Evolutionary conservation across 2,113 vertebrate genomes (phyloP).

Genomic region (Chaenogobius annularis): DNA sequence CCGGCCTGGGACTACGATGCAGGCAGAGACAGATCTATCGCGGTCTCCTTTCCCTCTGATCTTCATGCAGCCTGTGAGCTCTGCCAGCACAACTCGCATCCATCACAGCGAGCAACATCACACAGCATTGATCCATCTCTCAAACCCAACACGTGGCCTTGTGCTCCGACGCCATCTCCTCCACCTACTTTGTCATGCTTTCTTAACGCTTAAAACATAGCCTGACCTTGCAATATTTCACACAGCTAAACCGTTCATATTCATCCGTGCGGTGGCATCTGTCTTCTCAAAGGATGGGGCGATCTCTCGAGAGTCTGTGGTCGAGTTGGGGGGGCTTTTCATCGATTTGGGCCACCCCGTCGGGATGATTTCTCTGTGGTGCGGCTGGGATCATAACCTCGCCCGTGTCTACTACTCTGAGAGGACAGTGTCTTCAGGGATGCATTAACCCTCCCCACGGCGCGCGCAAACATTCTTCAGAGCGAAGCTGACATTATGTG

Average conservation of each 20-base stretch:
- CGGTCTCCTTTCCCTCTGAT: background rate
- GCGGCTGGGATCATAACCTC: conserved; percentile 53
- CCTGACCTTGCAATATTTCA: conserved; percentile 37
- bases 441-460: conserved; percentile 57
- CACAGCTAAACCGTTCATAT: conserved; percentile 30
- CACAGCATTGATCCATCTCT: conserved; percentile 2
- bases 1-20: conserved; percentile 14
- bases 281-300: conserved; percentile 9
- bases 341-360: conserved; percentile 34
- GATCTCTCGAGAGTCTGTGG: conserved; percentile 29
- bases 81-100: conserved; percentile 1
- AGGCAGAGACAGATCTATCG: conserved; percentile 4
- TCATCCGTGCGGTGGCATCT: conserved; percentile 23
- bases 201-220: conserved; percentile 11
- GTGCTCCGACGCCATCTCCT: background rate
- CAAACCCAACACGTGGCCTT: conserved; percentile 22
- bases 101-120: conserved; percentile 18
- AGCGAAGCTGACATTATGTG: conserved; percentile 64
- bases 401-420: conserved; percentile 52
- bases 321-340: conserved; percentile 40
- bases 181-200: conserved; percentile 1
- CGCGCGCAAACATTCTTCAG: conserved; percentile 60
- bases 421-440: conserved; percentile 54
- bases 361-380: conserved; percentile 48
- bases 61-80: conserved; percentile 6